Percentiles rank a stretch among this genome's conserved stretches.
phyloP scores from a whole-genome alignment of 2,888 invertebrate genomes.

The Psococerastis gibbosa region DNA sequence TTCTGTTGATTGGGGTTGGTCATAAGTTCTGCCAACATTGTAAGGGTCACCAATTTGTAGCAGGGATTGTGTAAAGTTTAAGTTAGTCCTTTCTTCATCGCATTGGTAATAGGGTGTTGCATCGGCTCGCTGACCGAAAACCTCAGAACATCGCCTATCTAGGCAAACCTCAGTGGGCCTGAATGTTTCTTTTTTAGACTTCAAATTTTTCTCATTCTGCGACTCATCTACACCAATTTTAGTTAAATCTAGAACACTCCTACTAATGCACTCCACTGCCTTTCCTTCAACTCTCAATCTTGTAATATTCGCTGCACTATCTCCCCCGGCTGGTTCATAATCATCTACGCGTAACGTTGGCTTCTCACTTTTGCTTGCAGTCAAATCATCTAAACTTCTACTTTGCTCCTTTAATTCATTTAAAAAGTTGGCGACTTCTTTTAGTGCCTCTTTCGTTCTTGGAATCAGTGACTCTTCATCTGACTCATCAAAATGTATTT shows the following conservation, averaged over 20 bases:
- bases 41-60: neutral
- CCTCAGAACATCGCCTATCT: slow-evolving; percentile 5
- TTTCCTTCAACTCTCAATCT: slow-evolving; percentile 3
- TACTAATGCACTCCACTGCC: neutral
- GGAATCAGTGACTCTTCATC: slow-evolving; percentile 6
- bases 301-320: neutral
- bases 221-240: slow-evolving; percentile 2
- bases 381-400: slow-evolving; percentile 8
- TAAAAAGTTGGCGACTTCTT: neutral
- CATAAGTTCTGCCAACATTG: neutral
- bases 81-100: neutral
- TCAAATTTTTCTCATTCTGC: neutral
- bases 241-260: slow-evolving; percentile 5
- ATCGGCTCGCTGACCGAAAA: slow-evolving; percentile 2
- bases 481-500: neutral
- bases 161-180: slow-evolving; percentile 1
- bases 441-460: neutral
- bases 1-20: neutral
- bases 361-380: neutral
- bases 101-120: neutral
- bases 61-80: slow-evolving; percentile 2
- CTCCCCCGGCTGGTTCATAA: neutral
- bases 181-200: neutral
- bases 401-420: slow-evolving; percentile 4
- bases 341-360: neutral